Percentiles rank a stretch among this genome's conserved stretches.
These are phyloP conservation scores for Esox masquinongy DNA, from an alignment of 2,797 vertebrate species.

Conservation along the genomic window DNA sequence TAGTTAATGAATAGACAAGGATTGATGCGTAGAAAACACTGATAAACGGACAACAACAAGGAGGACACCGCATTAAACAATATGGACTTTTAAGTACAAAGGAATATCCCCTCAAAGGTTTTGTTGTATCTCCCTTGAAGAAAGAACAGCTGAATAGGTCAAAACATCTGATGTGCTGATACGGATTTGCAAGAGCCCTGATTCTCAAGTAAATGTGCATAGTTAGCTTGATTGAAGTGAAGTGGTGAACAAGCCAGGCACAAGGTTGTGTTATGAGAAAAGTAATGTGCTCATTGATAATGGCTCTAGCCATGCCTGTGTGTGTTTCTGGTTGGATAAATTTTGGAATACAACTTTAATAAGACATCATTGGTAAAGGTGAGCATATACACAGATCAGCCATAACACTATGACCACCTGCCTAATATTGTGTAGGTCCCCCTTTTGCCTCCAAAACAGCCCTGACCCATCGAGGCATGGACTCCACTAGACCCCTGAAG, in stretches of 20 bases:
- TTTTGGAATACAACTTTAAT: background rate
- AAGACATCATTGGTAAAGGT: too few species aligned
- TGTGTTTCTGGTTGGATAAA: background rate
- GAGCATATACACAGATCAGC: too few species aligned
- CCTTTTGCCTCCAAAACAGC: too few species aligned
- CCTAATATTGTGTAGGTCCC: too few species aligned
- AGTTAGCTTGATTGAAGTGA: slow-evolving; percentile 15
- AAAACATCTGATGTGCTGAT: slow-evolving; percentile 16
- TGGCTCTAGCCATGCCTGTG: background rate
- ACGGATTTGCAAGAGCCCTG: slow-evolving; percentile 11
- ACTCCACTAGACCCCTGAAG: too few species aligned
- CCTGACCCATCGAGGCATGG: too few species aligned
- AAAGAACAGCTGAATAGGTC: background rate
- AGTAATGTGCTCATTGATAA: slow-evolving; percentile 22
- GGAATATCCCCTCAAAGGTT: background rate
- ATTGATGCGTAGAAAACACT: background rate
- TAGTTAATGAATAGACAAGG: background rate
- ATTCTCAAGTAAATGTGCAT: slow-evolving; percentile 24
- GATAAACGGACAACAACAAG: too few species aligned
- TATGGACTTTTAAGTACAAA: slow-evolving; percentile 4
- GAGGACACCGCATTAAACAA: background rate
- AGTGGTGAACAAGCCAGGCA: background rate
- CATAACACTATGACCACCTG: too few species aligned
- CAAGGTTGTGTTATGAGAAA: slow-evolving; percentile 26
- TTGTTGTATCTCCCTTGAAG: slow-evolving; percentile 10